Evolutionary conservation across 2,888 invertebrate species (phyloP).

Genomic region (Macrosiphum euphorbiae): DNA sequence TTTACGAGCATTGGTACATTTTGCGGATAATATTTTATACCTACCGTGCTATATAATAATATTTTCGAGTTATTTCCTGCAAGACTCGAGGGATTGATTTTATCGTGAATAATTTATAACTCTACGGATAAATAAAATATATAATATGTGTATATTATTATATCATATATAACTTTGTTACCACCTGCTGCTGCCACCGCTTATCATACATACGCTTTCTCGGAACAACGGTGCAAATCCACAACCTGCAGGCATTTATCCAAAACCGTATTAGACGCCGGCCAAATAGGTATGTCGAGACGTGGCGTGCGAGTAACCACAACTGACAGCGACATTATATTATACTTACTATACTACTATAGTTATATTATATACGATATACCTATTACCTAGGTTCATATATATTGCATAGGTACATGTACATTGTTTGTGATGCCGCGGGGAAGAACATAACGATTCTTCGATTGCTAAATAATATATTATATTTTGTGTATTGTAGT

Average conservation of each 20-base stretch:
- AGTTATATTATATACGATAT: not conserved
- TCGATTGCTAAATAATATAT: not conserved
- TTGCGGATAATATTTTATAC: not conserved
- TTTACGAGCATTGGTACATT: not conserved
- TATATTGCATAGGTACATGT: not conserved
- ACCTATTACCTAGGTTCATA: not conserved
- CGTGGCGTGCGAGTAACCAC: not conserved
- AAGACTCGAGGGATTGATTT: constrained; percentile 7
- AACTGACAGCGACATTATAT: not conserved
- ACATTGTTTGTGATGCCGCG: not conserved
- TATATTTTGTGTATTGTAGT: not conserved
- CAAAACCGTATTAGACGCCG: not conserved
- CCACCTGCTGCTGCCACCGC: not conserved
- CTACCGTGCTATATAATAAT: not conserved
- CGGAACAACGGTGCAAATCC: not conserved
- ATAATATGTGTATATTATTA: not conserved
- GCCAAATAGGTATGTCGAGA: not conserved
- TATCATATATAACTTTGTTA: not conserved
- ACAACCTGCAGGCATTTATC: not conserved
- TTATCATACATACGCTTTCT: not conserved
- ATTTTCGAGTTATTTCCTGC: not conserved
- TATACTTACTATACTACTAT: not conserved
- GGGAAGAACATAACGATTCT: not conserved
- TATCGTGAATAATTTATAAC: constrained; percentile 15
- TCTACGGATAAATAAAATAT: not conserved